Evolutionary conservation across 1,140 invertebrate genomes (phyloP).

Genomic region (Drosophila athabasca): DNA sequence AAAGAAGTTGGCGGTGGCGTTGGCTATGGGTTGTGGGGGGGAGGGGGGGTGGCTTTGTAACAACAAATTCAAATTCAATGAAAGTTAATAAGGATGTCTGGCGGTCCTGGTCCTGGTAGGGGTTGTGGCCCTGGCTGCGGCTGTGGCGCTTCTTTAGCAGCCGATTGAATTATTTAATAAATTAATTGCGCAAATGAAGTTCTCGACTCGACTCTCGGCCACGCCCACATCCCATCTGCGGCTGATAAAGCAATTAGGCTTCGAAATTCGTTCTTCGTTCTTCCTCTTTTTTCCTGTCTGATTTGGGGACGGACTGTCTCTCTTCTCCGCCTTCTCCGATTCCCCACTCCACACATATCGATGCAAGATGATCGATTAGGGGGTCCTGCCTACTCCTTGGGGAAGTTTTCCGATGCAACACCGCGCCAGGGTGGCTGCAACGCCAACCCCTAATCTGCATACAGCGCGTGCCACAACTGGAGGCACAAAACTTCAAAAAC

Average conservation of each 20-base stretch:
- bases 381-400: too few species aligned
- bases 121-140: too few species aligned
- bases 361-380: too few species aligned
- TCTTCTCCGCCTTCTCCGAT: too few species aligned
- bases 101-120: not conserved
- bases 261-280: not conserved
- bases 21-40: not conserved
- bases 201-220: conserved; percentile 4
- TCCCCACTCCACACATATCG: too few species aligned
- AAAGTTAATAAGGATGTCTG: conserved; percentile 79
- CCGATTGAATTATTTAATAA: conserved; percentile 76
- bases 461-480: not conserved
- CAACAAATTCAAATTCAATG: conserved; percentile 68
- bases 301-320: too few species aligned
- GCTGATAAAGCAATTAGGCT: conserved; percentile 31
- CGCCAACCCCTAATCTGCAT: conserved; percentile 6
- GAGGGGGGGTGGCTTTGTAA: conserved; percentile 2
- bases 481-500: not conserved
- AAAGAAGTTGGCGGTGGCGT: not conserved
- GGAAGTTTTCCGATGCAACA: too few species aligned
- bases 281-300: not conserved
- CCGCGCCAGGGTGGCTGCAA: not conserved
- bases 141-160: conserved; percentile 3
- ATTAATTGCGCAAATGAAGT: conserved; percentile 72
- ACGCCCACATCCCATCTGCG: conserved; percentile 40